phyloP scores from a whole-genome alignment of 2,888 invertebrate genomes.

The Eupeodes latifasciatus region DNA sequence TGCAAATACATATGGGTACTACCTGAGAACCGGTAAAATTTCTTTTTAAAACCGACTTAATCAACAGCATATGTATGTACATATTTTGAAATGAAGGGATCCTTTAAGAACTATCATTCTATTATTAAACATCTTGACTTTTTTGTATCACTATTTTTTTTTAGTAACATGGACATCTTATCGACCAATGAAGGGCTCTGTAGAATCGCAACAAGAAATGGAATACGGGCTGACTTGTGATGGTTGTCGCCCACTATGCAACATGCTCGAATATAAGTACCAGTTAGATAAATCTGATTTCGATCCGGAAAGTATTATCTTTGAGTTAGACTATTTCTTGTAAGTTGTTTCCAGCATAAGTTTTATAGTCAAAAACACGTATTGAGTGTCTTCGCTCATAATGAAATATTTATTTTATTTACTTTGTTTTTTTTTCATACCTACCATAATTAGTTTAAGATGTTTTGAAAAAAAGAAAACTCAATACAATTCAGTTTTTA shows the following conservation, averaged over 20 bases:
- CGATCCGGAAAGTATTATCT: slow-evolving; percentile 7
- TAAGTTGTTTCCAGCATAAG: slow-evolving; percentile 52
- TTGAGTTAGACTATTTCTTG: slow-evolving; percentile 60
- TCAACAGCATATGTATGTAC: no score
- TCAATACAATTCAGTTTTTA: not conserved
- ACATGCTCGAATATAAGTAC: slow-evolving; percentile 77
- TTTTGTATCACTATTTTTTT: slow-evolving; percentile 7
- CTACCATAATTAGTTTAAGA: no score
- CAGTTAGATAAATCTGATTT: slow-evolving; percentile 70
- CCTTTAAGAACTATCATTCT: not conserved
- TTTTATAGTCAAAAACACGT: no score
- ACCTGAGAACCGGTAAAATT: no score
- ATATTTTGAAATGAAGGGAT: no score
- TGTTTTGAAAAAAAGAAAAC: no score
- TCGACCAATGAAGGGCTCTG: slow-evolving; percentile 40
- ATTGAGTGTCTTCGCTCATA: no score
- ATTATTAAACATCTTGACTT: not conserved
- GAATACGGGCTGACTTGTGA: slow-evolving; percentile 76
- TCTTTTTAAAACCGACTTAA: no score
- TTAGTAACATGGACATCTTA: slow-evolving; percentile 77
- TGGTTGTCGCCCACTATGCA: slow-evolving; percentile 79
- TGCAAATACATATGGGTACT: no score
- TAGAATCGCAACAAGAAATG: slow-evolving; percentile 62
- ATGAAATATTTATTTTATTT: no score
- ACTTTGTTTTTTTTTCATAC: no score